These are phyloP conservation scores for Cryptotis parvus DNA, from an alignment of 2,113 vertebrate species.

Conservation along the genomic window DNA sequence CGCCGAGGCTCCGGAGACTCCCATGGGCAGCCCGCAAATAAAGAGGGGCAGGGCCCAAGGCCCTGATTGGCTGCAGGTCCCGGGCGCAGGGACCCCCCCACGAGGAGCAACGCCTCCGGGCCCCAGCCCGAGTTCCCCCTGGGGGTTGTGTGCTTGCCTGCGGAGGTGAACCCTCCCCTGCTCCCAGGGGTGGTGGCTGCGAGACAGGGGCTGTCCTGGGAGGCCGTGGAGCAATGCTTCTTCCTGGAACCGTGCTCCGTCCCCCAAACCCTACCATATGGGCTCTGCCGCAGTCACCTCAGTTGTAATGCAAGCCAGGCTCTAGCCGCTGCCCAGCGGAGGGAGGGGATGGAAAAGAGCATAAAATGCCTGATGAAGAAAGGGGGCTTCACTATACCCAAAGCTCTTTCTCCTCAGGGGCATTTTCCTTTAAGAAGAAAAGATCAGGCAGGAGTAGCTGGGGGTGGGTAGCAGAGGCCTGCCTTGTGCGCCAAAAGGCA, in stretches of 20 bases:
- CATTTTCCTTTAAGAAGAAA: background rate
- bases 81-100: constrained; percentile 60
- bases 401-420: background rate
- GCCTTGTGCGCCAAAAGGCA: too few species aligned
- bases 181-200: too few species aligned
- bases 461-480: too few species aligned
- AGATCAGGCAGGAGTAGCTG: background rate
- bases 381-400: background rate
- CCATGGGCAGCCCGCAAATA: constrained; percentile 93
- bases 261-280: background rate
- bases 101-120: too few species aligned
- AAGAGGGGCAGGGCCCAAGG: constrained; percentile 90
- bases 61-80: background rate
- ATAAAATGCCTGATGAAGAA: background rate
- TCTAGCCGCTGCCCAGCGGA: background rate
- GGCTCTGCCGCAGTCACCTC: too few species aligned
- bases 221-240: too few species aligned
- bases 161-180: too few species aligned
- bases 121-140: background rate
- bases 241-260: too few species aligned
- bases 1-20: constrained; percentile 71
- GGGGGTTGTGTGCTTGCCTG: too few species aligned
- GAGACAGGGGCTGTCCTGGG: background rate
- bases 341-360: background rate
- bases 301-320: background rate